phyloP scores from a whole-genome alignment of 2,113 vertebrate genomes.

The Butorides virescens region DNA sequence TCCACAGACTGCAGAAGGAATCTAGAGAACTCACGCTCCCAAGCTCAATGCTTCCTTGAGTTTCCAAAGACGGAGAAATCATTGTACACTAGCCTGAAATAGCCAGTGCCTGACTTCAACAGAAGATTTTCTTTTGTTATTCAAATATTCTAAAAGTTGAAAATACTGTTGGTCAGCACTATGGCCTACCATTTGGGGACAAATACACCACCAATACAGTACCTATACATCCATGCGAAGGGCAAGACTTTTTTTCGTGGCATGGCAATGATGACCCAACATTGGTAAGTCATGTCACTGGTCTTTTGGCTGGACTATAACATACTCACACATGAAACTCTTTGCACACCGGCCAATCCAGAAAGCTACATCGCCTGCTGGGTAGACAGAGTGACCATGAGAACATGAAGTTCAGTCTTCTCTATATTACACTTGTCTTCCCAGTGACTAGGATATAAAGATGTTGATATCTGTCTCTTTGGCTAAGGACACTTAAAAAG shows the following conservation, averaged over 20 bases:
- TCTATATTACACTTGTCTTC: background rate
- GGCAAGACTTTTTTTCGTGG: background rate
- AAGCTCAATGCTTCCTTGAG: background rate
- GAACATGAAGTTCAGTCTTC: background rate
- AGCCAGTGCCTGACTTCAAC: background rate
- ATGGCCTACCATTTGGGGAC: background rate
- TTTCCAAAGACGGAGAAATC: background rate
- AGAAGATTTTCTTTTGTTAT: background rate
- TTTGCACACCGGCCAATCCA: background rate
- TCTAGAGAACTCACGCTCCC: background rate
- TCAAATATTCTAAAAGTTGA: background rate
- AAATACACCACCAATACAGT: background rate
- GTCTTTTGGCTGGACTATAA: background rate
- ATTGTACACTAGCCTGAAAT: background rate
- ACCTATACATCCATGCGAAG: background rate
- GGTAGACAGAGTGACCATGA: background rate
- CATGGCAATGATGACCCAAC: background rate
- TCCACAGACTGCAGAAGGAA: background rate
- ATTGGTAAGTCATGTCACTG: background rate
- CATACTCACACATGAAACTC: background rate
- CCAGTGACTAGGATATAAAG: background rate
- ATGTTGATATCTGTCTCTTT: background rate
- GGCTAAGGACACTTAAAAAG: background rate
- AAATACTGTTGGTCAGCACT: background rate
- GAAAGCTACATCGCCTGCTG: background rate